These are phyloP conservation scores for Sphaerodactylus townsendi DNA, from an alignment of 2,113 vertebrate genomes.

Conservation along the genomic window DNA sequence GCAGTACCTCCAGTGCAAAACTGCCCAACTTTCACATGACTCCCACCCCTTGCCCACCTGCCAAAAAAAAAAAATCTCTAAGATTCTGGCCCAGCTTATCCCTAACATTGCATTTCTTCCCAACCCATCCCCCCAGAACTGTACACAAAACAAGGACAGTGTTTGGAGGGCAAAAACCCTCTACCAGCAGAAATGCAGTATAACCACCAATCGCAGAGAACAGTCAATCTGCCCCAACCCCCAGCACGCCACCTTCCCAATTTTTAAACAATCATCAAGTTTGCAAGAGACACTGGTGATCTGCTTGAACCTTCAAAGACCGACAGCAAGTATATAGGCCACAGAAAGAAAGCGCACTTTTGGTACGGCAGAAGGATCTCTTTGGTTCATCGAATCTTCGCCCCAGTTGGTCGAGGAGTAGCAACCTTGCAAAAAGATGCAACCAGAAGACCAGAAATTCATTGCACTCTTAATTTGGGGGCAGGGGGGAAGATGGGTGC, in stretches of 20 bases:
- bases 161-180: background rate
- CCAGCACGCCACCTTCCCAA: background rate
- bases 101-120: background rate
- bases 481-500: background rate
- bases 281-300: background rate
- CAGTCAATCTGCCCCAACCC: no score
- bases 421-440: fast-evolving
- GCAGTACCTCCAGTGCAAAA: background rate
- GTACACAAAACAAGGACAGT: background rate
- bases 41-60: background rate
- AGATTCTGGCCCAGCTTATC: background rate
- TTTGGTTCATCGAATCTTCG: background rate
- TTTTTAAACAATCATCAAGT: background rate
- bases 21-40: background rate
- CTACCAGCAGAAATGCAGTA: background rate
- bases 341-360: background rate
- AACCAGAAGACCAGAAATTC: background rate
- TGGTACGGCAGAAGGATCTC: background rate
- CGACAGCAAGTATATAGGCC: fast-evolving
- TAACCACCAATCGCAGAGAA: background rate
- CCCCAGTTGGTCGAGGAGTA: fast-evolving
- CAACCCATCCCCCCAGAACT: background rate
- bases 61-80: background rate
- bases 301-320: fast-evolving
- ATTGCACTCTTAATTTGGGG: fast-evolving